Base-by-base conservation (phyloP, 2,113 vertebrate species). In the Clupea harengus region DNA sequence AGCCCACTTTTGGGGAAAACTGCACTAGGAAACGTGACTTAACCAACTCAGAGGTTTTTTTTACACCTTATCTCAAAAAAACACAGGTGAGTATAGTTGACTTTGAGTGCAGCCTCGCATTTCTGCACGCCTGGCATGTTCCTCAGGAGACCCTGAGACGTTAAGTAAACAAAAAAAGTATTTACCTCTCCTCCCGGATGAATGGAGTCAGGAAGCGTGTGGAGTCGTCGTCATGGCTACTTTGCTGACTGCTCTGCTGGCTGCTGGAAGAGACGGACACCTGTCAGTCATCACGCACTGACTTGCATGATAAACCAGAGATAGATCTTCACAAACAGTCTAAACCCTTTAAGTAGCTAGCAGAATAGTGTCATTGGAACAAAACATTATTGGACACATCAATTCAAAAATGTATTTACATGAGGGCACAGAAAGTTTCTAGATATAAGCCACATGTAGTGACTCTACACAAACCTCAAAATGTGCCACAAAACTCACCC, bases 241-340 rank as follows among this genome's bases (percentile, higher is more conserved):
- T 97, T 60, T 97, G 96, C 88, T 94, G 96, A 90, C 96, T 99
- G 90, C 97, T 98, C 90, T 97, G 97, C 90, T 95, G 96, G 91
- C 97, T 98, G 94, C 96, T 97, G 92, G 0, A 90, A 82, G 0
- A 92, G 81, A 91, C 64, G 89, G 44, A 84, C 1, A 83, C 13
- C 6, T 15, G 82, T 88, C 87, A 89, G 17, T 18, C 15, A 83
- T 18, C 57, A 49, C 0, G 9, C 47, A 6, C 6, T 5, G 28
- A 13, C 72, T 78, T 2, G 13, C 72, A 78, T 78, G 72, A 2
- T 39, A 3, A 32, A 39, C 28, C 11, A 78, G 10, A 78, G 25
- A 78, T 39, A 78, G 39, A 78, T 78, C 25, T 17, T 44, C 13
- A 39, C 13, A 10, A 72, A 15, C 25, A 72, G n/a, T 32, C 1